A percentile compares a stretch with the other conserved stretches of the same genome.
phyloP scores from a whole-genome alignment of 2,888 invertebrate genomes.

The Lycaena phlaeas region DNA sequence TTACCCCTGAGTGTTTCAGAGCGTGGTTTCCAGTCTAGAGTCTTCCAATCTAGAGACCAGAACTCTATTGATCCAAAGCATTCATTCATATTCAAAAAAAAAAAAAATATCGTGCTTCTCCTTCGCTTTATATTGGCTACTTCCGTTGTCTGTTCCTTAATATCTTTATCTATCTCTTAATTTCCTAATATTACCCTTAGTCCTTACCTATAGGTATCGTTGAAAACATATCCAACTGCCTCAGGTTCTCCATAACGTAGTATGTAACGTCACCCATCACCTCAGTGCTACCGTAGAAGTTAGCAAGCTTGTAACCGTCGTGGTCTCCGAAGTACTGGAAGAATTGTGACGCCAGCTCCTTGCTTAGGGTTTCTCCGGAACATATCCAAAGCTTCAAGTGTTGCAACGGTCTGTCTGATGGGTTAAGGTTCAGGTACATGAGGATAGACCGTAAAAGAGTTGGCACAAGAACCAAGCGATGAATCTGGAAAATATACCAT shows the following conservation, averaged over 20 bases:
- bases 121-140: no score
- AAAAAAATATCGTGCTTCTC: no score
- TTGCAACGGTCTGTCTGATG: slow-evolving; percentile 68
- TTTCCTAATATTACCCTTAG: no score
- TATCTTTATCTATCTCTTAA: no score
- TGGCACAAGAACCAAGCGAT: slow-evolving; percentile 88
- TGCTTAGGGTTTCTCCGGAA: slow-evolving; percentile 86
- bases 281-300: slow-evolving; percentile 94
- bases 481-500: slow-evolving; percentile 66
- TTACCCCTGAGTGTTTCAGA: no score
- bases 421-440: slow-evolving; percentile 78
- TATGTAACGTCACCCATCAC: slow-evolving; percentile 93
- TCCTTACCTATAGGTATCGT: slow-evolving; percentile 87
- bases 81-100: no score
- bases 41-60: no score
- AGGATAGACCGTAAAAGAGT: slow-evolving; percentile 85
- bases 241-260: slow-evolving; percentile 75
- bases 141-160: no score
- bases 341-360: slow-evolving; percentile 81
- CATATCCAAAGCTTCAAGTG: slow-evolving; percentile 86
- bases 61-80: no score
- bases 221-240: slow-evolving; percentile 74
- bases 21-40: no score
- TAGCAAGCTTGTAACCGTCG: slow-evolving; percentile 78
- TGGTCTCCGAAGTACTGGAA: slow-evolving; percentile 80